These are phyloP conservation scores for Hirudinaria manillensis DNA, from an alignment of 2,888 invertebrate species.

Conservation along the genomic window DNA sequence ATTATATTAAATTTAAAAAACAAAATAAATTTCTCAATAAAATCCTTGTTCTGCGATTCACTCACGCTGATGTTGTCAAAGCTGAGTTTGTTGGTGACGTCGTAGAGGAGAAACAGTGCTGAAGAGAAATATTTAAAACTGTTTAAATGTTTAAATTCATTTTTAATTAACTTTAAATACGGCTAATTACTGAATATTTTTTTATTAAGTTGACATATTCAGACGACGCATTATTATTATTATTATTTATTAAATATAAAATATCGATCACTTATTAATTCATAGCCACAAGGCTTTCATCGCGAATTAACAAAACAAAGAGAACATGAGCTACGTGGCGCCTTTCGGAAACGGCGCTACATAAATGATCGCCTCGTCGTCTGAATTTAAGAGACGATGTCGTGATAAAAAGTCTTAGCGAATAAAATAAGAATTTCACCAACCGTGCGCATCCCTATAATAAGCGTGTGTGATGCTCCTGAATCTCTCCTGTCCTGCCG, in stretches of 20 bases:
- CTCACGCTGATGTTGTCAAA: constrained; percentile 82
- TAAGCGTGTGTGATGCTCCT: constrained; percentile 51
- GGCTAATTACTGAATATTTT: neutral
- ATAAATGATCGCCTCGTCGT: too few species aligned
- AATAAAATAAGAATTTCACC: neutral
- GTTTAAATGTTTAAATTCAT: constrained; percentile 5
- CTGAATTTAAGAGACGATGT: too few species aligned
- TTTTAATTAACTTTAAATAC: too few species aligned
- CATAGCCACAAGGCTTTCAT: too few species aligned
- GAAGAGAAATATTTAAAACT: constrained; percentile 39
- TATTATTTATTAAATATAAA: neutral
- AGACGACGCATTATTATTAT: neutral
- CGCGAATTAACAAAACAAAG: too few species aligned
- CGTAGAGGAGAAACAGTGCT: constrained; percentile 86
- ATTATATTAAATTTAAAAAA: too few species aligned
- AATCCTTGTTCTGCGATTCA: constrained; percentile 3
- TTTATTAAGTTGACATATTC: neutral
- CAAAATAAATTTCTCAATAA: too few species aligned
- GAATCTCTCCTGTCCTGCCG: constrained; percentile 52
- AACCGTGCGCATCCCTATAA: constrained; percentile 52
- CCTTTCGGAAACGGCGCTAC: too few species aligned
- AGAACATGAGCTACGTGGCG: too few species aligned
- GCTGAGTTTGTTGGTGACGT: constrained; percentile 87
- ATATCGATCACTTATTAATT: neutral
- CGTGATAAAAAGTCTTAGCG: neutral